Evolutionary conservation across 2,797 vertebrate genomes (phyloP), one percentile per base, ranked within the genome.

Genomic region (Urosaurus nigricauda): DNA sequence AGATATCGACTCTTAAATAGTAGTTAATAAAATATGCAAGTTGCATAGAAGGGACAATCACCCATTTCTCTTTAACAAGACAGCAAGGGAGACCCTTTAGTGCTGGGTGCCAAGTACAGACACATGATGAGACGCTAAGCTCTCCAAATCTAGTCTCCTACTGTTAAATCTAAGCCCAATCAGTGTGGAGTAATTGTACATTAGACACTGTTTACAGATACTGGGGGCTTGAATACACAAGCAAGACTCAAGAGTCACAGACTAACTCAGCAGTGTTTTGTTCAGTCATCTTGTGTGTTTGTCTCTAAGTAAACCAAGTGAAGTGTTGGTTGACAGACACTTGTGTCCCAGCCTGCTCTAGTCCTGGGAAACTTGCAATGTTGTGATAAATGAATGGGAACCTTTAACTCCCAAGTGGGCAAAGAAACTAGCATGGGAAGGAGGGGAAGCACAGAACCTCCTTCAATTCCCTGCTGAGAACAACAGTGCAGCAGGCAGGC

Each of bases 391-490:
- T 14, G 35, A 87, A 80, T 77, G 40, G 51, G 79, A 83, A 87
- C 63, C 73, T 0, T 0, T n/a, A 56, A 2, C 58, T 73, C 78
- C 24, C 70, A 35, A n/a, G 75, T 17, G 14, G 73, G 51, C 43
- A 0, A 0, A 29, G 74, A 63, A 26, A 51, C 71, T n/a, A 14
- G 56, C 26, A 53, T 3, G 7, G 32, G 65, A 9, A 8, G 29
- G 13, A 17, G 16, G 65, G 9, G 43, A 43, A 2, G 3, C 11
- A 43, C 17, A 77, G 24, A 19, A 68, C 37, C 84, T 89, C 92
- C n/a, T 88, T 11, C 3, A 43, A 24, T 16, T 8, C n/a, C 89
- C 90, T 0, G 17, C 74, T 26, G 74, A n/a, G 77, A 13, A 58
- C 53, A 71, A 79, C 53, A 32, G 85, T 32, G 79, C 32, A 73